Evolutionary conservation across 2,797 vertebrate species (phyloP).

Genomic region (Oophaga sylvatica): DNA sequence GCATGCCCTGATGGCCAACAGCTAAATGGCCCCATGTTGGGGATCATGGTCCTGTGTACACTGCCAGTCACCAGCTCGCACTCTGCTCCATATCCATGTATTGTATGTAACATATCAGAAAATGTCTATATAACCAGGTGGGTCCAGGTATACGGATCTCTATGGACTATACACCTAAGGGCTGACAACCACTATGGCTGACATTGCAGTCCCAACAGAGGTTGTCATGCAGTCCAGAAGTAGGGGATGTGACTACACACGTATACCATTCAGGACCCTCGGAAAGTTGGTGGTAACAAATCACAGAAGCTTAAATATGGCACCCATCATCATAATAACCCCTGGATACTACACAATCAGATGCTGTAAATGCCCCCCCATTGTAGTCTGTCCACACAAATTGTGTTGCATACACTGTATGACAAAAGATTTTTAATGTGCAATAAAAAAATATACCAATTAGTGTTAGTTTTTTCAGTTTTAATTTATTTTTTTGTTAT

Average conservation of each 20-base stretch:
- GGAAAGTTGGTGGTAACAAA: not conserved
- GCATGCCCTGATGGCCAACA: not conserved
- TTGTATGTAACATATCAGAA: constrained; percentile 30
- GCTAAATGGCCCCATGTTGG: too few relatives aligned
- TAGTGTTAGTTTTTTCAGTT: constrained; percentile 4
- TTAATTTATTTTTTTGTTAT: not conserved
- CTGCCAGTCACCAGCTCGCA: not conserved
- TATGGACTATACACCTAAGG: not conserved
- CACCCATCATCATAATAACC: not conserved
- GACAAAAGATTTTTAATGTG: constrained; percentile 45
- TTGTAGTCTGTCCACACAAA: not conserved
- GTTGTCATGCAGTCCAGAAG: not conserved
- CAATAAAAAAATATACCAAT: constrained; percentile 65
- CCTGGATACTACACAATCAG: not conserved
- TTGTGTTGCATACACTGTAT: not conserved
- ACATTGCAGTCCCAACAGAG: not conserved
- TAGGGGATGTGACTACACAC: not conserved
- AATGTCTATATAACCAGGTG: not conserved
- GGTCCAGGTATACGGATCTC: not conserved
- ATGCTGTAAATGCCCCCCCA: not conserved
- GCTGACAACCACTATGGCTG: not conserved
- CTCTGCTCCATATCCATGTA: constrained; percentile 9
- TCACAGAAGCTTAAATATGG: not conserved
- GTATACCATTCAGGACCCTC: not conserved
- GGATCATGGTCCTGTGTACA: not conserved